Evolutionary conservation across 1,140 invertebrate genomes (phyloP).

Genomic region (Temnothorax curvispinosus): DNA sequence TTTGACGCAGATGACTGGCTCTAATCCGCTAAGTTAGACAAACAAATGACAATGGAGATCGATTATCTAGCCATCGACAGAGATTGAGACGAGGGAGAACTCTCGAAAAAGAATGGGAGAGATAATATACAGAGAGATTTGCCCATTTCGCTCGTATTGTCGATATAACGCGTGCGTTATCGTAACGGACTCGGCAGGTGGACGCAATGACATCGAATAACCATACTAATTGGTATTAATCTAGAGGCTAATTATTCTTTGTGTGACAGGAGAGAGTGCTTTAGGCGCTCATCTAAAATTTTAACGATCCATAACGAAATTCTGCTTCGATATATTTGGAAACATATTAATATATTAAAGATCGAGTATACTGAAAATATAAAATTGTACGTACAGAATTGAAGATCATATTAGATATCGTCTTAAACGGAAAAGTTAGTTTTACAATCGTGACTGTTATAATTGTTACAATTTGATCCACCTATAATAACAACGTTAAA

Average conservation of each 20-base stretch:
- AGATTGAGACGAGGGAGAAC: slow-evolving; percentile 60
- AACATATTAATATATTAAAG: neutral
- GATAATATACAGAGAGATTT: neutral
- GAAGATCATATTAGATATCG: neutral
- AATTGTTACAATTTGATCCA: neutral
- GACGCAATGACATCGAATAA: slow-evolving; percentile 78
- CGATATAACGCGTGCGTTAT: slow-evolving; percentile 14
- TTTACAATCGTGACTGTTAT: neutral
- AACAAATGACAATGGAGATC: slow-evolving; percentile 84
- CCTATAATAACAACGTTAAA: neutral
- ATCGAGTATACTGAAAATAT: neutral
- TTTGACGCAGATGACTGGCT: slow-evolving; percentile 78
- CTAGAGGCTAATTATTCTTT: slow-evolving; percentile 19
- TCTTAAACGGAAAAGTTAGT: neutral
- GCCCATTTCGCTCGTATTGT: neutral
- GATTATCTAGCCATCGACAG: slow-evolving; percentile 62
- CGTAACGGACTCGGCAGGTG: slow-evolving; percentile 71
- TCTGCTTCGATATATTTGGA: neutral
- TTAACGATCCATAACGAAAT: neutral
- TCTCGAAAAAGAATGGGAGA: neutral
- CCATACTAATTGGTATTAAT: slow-evolving; percentile 82
- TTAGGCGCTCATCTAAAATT: neutral
- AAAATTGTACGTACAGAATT: neutral
- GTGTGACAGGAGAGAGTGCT: too few species aligned
- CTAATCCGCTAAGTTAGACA: slow-evolving; percentile 79